A percentile compares a stretch with the other conserved stretches of the same genome.
phyloP scores from a whole-genome alignment of 2,888 invertebrate genomes.

The Ochropleura leucogaster region DNA sequence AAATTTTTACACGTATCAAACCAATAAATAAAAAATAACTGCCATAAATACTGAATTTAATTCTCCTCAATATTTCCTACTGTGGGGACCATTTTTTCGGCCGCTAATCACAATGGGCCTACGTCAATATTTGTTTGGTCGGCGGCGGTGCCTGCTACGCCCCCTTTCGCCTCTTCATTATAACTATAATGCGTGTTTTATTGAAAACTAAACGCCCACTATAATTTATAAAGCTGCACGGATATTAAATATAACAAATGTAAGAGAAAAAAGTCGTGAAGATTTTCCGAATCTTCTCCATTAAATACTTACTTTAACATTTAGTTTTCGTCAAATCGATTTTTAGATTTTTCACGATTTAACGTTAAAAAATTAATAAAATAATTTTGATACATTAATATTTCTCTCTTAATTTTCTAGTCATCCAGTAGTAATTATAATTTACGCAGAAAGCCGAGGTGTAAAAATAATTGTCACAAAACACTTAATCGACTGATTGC shows the following conservation, averaged over 20 bases:
- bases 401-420: not conserved
- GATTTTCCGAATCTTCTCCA: not conserved
- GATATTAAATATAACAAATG: conserved; percentile 29
- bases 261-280: conserved; percentile 3
- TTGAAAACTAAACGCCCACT: conserved; percentile 78
- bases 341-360: too few relatives aligned
- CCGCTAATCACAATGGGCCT: conserved; percentile 56
- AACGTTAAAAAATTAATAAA: too few relatives aligned
- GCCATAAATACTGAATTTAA: conserved; percentile 5
- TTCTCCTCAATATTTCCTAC: conserved; percentile 21
- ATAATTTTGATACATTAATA: too few relatives aligned
- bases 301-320: not conserved
- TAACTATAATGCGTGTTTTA: conserved; percentile 77
- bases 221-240: conserved; percentile 61
- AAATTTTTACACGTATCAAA: not conserved
- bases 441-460: not conserved
- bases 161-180: conserved; percentile 81
- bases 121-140: conserved; percentile 62
- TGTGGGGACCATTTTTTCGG: conserved; percentile 40
- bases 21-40: conserved; percentile 13
- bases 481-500: conserved; percentile 30
- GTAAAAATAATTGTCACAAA: conserved; percentile 7
- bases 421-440: not conserved
- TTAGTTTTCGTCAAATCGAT: not conserved
- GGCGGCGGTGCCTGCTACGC: conserved; percentile 68